phyloP scores from a whole-genome alignment of 2,797 vertebrate genomes.

The Malurus leucopterus region DNA sequence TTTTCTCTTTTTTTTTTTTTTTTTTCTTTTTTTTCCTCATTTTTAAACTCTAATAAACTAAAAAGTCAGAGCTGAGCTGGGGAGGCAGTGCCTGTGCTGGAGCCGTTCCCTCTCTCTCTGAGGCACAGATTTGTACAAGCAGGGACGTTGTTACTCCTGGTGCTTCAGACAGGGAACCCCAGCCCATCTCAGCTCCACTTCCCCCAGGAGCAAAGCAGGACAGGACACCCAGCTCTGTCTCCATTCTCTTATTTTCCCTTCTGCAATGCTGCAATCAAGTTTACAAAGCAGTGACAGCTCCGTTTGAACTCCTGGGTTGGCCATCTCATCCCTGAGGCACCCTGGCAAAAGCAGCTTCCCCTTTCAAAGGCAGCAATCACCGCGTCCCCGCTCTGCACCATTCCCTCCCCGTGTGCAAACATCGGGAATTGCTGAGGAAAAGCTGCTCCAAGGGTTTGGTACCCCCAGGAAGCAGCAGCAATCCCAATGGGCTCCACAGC shows the following conservation, averaged over 20 bases:
- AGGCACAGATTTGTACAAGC: not conserved
- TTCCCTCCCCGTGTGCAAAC: not conserved
- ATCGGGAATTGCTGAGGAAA: not conserved
- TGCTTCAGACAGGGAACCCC: not conserved
- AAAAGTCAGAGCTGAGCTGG: not conserved
- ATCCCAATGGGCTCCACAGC: not conserved
- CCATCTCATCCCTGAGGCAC: not conserved
- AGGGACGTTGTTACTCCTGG: accelerated
- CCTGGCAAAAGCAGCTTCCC: not conserved
- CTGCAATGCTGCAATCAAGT: not conserved
- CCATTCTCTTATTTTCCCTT: not conserved
- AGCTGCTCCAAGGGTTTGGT: not conserved
- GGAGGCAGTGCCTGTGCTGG: not conserved
- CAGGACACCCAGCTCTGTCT: not conserved
- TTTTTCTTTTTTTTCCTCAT: not conserved
- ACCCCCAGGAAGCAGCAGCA: not conserved
- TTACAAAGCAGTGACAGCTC: not conserved
- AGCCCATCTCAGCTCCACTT: not conserved
- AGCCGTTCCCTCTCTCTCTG: not conserved
- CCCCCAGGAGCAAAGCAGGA: not conserved
- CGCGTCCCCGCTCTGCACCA: not conserved
- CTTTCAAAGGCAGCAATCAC: not conserved
- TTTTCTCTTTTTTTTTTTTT: not conserved
- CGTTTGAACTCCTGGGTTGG: not conserved
- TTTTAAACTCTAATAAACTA: not conserved